Percentiles rank a stretch among this genome's conserved stretches.
Evolutionary conservation across 2,113 vertebrate genomes (phyloP).

Genomic region (Esox niger): DNA sequence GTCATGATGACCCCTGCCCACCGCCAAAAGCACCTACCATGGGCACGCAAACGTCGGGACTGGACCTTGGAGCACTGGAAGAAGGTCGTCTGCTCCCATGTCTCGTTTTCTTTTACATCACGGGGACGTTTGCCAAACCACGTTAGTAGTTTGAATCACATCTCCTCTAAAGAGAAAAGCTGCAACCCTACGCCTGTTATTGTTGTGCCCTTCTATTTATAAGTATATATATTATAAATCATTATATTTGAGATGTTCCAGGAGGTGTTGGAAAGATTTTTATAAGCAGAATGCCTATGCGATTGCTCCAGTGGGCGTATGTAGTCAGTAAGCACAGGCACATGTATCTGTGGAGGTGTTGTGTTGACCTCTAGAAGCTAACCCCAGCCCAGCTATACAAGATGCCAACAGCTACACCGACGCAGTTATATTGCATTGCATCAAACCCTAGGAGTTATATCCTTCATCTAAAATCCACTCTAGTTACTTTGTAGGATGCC

Average conservation of each 20-base stretch:
- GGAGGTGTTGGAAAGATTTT: slow-evolving; percentile 11
- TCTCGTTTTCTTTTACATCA: too few relatives aligned
- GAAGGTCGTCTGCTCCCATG: too few relatives aligned
- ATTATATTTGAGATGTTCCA: too few relatives aligned
- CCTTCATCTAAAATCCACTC: not conserved
- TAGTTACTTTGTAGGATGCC: not conserved
- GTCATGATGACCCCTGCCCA: too few relatives aligned
- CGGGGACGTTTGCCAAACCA: too few relatives aligned
- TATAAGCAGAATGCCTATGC: not conserved
- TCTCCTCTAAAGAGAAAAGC: not conserved
- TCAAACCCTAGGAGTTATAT: not conserved
- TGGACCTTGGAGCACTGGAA: too few relatives aligned
- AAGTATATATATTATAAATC: too few relatives aligned
- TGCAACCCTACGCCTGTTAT: not conserved
- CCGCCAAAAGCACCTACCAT: too few relatives aligned
- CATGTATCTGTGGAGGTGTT: not conserved
- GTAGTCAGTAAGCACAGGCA: not conserved
- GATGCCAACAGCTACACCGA: not conserved
- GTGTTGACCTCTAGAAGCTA: not conserved
- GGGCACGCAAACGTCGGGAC: too few relatives aligned
- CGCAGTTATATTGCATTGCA: not conserved
- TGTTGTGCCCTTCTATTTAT: too few relatives aligned
- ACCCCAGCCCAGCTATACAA: not conserved
- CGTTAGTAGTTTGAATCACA: not conserved
- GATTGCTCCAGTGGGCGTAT: not conserved